Evolutionary conservation across 2,797 vertebrate species (phyloP).

Genomic region (Urophycis tenuis): DNA sequence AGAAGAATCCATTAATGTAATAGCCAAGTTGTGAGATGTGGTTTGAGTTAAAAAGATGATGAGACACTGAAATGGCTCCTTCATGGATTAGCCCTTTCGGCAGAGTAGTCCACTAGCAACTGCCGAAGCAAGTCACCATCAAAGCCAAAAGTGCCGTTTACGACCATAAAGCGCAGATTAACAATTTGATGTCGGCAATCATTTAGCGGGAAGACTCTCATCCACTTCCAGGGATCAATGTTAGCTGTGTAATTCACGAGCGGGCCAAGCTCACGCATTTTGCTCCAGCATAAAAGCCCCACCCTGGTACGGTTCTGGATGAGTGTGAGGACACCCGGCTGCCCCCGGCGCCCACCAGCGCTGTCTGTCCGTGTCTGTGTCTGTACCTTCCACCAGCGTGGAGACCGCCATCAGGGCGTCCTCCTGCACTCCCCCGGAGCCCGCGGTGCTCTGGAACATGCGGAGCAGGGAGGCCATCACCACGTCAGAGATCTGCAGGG

Average conservation of each 20-base stretch:
- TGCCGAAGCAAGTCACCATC: neutral
- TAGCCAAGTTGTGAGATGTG: too few species aligned
- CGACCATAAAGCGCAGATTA: too few species aligned
- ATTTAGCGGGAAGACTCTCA: too few species aligned
- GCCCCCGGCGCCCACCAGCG: neutral
- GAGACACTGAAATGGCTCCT: too few species aligned
- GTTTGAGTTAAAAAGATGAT: too few species aligned
- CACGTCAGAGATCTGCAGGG: slow-evolving; percentile 94
- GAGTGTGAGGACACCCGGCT: neutral
- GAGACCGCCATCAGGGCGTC: slow-evolving; percentile 97
- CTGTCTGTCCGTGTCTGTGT: slow-evolving; percentile 5
- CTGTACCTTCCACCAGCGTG: slow-evolving; percentile 90
- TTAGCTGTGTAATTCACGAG: neutral
- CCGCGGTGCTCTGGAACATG: slow-evolving; percentile 97
- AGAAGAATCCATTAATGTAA: too few species aligned
- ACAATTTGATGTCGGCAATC: too few species aligned
- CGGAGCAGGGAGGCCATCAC: slow-evolving; percentile 94
- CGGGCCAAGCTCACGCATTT: neutral
- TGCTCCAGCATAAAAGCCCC: neutral
- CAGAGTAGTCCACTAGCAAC: neutral
- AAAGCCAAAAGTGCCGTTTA: neutral
- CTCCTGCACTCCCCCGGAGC: slow-evolving; percentile 90
- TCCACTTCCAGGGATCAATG: too few species aligned
- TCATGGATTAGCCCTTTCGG: neutral
- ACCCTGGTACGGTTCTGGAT: neutral